Evolutionary conservation across 2,797 vertebrate genomes (phyloP).

Genomic region (Ataeniobius toweri): DNA sequence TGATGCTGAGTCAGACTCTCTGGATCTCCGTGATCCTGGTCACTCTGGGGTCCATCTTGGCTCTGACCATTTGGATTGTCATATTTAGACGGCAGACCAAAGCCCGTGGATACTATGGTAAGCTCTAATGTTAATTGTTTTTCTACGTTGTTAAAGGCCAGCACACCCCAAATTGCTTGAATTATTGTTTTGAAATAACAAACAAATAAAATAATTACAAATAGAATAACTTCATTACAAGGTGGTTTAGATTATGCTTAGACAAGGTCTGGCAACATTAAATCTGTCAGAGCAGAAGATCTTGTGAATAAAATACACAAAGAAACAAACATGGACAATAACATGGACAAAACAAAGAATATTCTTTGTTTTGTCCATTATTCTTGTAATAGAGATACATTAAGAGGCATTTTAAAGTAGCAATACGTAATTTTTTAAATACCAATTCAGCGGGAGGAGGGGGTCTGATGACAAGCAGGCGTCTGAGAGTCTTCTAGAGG

Average conservation of each 20-base stretch:
- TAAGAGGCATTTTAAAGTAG: neutral
- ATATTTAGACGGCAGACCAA: slow-evolving; percentile 63
- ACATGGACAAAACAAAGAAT: too few species aligned
- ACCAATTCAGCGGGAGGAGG: neutral
- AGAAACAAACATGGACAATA: too few species aligned
- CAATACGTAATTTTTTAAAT: neutral
- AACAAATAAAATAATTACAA: neutral
- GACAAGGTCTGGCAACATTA: neutral
- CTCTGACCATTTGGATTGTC: slow-evolving; percentile 70
- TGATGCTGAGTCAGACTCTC: slow-evolving; percentile 44
- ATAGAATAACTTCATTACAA: neutral
- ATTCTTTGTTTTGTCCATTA: neutral
- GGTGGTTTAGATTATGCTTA: neutral
- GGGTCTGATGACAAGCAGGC: neutral
- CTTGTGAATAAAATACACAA: neutral
- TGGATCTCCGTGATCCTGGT: slow-evolving; percentile 66
- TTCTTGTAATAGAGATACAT: neutral
- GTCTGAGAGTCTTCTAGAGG: slow-evolving; percentile 29
- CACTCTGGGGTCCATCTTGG: slow-evolving; percentile 59
- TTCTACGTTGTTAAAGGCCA: neutral
- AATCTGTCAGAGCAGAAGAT: neutral
- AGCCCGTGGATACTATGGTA: slow-evolving; percentile 52
- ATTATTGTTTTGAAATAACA: neutral
- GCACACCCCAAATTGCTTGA: neutral
- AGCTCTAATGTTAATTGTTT: neutral